These are phyloP conservation scores for Melanchra persicariae DNA, from an alignment of 2,888 invertebrate species.

Conservation along the genomic window DNA sequence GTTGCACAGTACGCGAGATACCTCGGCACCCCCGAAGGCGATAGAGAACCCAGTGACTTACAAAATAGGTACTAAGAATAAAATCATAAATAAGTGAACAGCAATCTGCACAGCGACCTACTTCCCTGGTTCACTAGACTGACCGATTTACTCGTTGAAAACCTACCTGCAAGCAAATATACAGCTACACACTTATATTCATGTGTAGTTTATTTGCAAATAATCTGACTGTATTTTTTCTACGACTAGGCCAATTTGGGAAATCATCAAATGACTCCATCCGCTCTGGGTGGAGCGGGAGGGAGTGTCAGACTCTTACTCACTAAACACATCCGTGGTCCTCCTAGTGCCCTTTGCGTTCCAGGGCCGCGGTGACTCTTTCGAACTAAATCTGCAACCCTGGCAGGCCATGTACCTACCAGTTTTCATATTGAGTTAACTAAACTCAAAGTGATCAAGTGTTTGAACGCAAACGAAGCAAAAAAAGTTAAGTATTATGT, in stretches of 20 bases:
- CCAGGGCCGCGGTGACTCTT: no score
- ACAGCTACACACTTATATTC: not conserved
- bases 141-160: conserved; percentile 35
- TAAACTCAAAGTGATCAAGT: no score
- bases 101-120: conserved; percentile 59
- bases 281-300: no score
- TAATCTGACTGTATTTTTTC: not conserved
- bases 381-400: no score
- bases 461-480: no score
- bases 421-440: no score
- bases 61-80: conserved; percentile 62
- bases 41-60: conserved; percentile 58
- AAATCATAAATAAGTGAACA: conserved; percentile 63
- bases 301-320: no score
- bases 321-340: no score
- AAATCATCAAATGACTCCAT: no score
- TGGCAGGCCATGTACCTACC: no score
- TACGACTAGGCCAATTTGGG: not conserved
- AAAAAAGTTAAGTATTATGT: no score
- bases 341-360: no score
- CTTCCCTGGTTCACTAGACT: conserved; percentile 37
- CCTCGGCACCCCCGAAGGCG: conserved; percentile 36
- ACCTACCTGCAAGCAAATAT: not conserved
- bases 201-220: not conserved
- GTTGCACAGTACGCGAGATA: conserved; percentile 29